Evolutionary conservation across 2,113 vertebrate genomes (phyloP).

Genomic region (Callospermophilus lateralis): DNA sequence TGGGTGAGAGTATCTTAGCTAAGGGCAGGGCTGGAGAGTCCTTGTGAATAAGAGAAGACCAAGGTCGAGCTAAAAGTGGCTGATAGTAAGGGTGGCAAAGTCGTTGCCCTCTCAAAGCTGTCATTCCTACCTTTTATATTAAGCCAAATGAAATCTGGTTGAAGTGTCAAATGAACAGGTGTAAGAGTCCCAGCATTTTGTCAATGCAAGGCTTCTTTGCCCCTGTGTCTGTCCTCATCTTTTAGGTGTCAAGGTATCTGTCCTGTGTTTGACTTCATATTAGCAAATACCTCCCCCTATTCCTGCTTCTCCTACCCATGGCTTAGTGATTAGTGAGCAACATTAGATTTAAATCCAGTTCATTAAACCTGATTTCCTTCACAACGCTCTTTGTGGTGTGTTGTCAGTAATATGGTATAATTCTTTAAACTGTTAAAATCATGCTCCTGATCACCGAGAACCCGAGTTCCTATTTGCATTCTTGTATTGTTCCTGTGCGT

Average conservation of each 20-base stretch:
- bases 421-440: neutral
- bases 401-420: accelerated
- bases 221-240: no score
- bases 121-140: neutral
- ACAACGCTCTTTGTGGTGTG: neutral
- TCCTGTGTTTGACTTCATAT: neutral
- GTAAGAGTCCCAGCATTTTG: neutral
- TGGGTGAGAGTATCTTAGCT: accelerated
- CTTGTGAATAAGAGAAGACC: neutral
- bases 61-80: neutral
- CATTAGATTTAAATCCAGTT: neutral
- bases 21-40: accelerated
- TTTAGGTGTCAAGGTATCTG: accelerated
- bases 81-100: neutral
- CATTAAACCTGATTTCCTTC: neutral
- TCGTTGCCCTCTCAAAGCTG: no score
- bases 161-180: neutral
- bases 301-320: no score
- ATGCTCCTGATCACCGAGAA: neutral
- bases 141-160: no score
- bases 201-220: neutral
- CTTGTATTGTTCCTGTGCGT: accelerated
- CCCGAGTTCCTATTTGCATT: neutral
- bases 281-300: neutral
- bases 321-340: neutral